These are phyloP conservation scores for Medauroidea extradentata DNA, from an alignment of 1,140 invertebrate species.

Conservation along the genomic window DNA sequence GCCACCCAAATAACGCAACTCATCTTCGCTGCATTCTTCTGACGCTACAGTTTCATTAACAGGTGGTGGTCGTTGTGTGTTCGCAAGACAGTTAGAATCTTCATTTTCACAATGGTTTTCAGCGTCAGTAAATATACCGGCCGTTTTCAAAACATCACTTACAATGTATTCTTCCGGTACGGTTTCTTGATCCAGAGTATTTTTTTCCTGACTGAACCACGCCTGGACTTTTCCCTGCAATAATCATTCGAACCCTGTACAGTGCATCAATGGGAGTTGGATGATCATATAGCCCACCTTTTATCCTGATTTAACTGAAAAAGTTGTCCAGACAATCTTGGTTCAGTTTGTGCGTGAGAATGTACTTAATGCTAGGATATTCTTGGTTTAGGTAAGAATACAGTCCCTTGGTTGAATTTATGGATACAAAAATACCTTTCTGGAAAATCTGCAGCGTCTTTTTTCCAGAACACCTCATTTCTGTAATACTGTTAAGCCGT, in stretches of 20 bases:
- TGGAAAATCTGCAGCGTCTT: slow-evolving; percentile 23
- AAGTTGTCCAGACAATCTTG: slow-evolving; percentile 23
- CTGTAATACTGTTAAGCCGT: slow-evolving; percentile 10
- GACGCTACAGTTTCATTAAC: too few species aligned
- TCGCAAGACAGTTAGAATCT: background rate
- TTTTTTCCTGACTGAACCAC: slow-evolving; percentile 13
- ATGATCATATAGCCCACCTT: slow-evolving; percentile 7
- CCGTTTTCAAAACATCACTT: slow-evolving; percentile 7
- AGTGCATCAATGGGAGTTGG: slow-evolving; percentile 11
- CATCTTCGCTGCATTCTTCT: background rate
- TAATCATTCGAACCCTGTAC: slow-evolving; percentile 11
- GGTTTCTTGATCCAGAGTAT: background rate
- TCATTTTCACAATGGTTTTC: slow-evolving; percentile 1
- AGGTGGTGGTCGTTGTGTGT: slow-evolving; percentile 2
- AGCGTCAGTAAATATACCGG: background rate
- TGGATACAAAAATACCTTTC: too few species aligned
- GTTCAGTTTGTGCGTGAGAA: slow-evolving; percentile 16
- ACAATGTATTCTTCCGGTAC: slow-evolving; percentile 7
- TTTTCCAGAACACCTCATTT: slow-evolving; percentile 19
- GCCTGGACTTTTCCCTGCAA: slow-evolving; percentile 24
- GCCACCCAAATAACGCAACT: slow-evolving; percentile 3
- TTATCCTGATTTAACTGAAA: slow-evolving; percentile 5
- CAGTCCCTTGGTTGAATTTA: background rate
- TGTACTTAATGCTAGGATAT: too few species aligned
- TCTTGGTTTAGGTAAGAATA: too few species aligned